A percentile compares a stretch with the other conserved stretches of the same genome.
Conservation (phyloP, 2,888 invertebrate species). For the Mantis religiosa region DNA sequence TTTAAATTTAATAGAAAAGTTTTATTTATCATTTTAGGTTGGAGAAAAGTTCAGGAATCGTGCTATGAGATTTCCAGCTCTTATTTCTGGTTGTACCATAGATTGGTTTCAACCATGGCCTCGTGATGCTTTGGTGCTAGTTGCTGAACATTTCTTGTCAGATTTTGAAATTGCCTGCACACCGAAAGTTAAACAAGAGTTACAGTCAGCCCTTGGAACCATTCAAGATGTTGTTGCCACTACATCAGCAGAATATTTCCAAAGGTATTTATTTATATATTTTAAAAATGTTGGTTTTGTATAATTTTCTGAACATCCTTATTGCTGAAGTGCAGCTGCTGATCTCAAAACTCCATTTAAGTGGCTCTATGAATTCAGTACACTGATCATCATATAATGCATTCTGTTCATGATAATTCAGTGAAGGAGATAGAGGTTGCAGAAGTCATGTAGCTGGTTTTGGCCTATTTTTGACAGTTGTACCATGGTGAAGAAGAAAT, state of each 20-base stretch:
- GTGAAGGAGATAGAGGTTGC: no score
- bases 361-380: no score
- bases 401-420: no score
- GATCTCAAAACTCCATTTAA: no score
- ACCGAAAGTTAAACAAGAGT: conserved; percentile 72
- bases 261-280: conserved; percentile 49
- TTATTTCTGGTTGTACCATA: conserved; percentile 96
- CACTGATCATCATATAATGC: no score
- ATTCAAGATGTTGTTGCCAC: conserved; percentile 89
- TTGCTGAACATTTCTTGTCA: conserved; percentile 85
- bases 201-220: conserved; percentile 86
- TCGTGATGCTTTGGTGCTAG: conserved; percentile 86
- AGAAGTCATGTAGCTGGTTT: no score
- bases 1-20: no score
- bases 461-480: no score
- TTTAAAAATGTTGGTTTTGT: not conserved
- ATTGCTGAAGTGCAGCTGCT: no score
- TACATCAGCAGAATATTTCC: conserved; percentile 82
- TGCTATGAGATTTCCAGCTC: conserved; percentile 87
- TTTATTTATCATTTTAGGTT: conserved; percentile 54
- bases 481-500: no score
- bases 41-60: conserved; percentile 93
- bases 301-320: no score
- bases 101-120: conserved; percentile 99
- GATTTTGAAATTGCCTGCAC: conserved; percentile 89